phyloP scores from a whole-genome alignment of 2,888 invertebrate species.

The Scaeva pyrastri region DNA sequence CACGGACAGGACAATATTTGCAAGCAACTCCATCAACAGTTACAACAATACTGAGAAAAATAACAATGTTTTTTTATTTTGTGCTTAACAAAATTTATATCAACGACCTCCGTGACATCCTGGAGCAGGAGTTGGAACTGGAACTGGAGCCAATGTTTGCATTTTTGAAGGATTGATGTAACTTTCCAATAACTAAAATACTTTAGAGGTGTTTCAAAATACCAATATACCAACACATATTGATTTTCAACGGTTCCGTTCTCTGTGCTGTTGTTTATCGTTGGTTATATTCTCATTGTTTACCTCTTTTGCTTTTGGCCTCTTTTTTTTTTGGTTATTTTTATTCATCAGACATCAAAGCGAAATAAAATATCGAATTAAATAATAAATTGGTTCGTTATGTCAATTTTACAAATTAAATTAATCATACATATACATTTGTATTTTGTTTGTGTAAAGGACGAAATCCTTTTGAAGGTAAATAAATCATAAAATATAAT shows the following conservation, averaged over 20 bases:
- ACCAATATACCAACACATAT: not conserved
- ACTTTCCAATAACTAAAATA: not conserved
- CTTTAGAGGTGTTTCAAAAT: conserved; percentile 17
- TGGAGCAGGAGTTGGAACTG: too few relatives aligned
- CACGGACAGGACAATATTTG: conserved; percentile 18
- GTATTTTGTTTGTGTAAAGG: too few relatives aligned
- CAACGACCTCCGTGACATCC: not conserved
- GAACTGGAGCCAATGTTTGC: not conserved
- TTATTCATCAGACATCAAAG: not conserved
- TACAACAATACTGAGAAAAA: not conserved
- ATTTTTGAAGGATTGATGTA: conserved; percentile 11
- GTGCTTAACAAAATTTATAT: conserved; percentile 2
- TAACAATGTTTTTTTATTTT: not conserved
- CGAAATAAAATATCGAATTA: not conserved
- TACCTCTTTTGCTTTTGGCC: too few relatives aligned
- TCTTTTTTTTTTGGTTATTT: not conserved
- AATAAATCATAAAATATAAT: not conserved
- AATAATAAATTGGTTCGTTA: conserved; percentile 9
- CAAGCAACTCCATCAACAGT: conserved; percentile 22
- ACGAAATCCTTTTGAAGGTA: conserved; percentile 2
- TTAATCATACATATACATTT: not conserved
- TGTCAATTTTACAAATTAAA: conserved; percentile 19
- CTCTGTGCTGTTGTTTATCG: not conserved
- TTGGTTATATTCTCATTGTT: not conserved
- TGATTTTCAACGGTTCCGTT: not conserved